Percentiles rank a stretch among this genome's conserved stretches.
Evolutionary conservation across 2,888 invertebrate species (phyloP).

Genomic region (Rhimphoctona megacephalus): DNA sequence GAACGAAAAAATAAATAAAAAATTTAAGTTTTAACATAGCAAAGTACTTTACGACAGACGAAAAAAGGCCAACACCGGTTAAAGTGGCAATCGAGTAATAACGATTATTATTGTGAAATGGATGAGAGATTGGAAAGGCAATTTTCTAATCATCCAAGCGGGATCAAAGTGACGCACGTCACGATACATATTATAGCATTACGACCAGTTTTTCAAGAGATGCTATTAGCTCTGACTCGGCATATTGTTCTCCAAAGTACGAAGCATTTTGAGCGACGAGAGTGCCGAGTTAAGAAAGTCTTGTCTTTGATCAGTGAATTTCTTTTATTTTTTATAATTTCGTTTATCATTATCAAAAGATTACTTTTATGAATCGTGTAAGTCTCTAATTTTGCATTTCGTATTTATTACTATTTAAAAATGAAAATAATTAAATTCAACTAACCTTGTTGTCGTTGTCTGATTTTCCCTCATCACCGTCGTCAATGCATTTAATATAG

Average conservation of each 20-base stretch:
- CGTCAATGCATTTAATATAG: conserved; percentile 82
- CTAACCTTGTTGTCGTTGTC: conserved; percentile 76
- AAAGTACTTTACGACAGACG: conserved; percentile 30
- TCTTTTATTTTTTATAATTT: conserved; percentile 9
- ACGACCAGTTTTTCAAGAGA: conserved; percentile 71
- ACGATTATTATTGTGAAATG: conserved; percentile 80
- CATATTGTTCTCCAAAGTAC: conserved; percentile 60
- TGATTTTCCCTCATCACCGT: conserved; percentile 78
- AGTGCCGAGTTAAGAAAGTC: conserved; percentile 2
- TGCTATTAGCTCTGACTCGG: conserved; percentile 71
- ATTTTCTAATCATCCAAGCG: conserved; percentile 76
- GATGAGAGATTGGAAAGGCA: conserved; percentile 75
- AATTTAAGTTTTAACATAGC: conserved; percentile 5
- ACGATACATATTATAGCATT: conserved; percentile 13
- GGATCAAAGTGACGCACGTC: conserved; percentile 74
- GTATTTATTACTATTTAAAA: not conserved
- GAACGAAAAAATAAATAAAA: not conserved
- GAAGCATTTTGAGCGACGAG: conserved; percentile 1
- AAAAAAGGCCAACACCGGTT: conserved; percentile 15
- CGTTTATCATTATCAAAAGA: not conserved
- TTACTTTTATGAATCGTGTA: conserved; percentile 4
- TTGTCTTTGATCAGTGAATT: not conserved
- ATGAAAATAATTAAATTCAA: not conserved
- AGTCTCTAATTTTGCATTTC: not conserved
- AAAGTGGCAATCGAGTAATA: conserved; percentile 72